Base-by-base conservation (phyloP, 1,140 invertebrate species). In the Drosophila mauritiana region DNA sequence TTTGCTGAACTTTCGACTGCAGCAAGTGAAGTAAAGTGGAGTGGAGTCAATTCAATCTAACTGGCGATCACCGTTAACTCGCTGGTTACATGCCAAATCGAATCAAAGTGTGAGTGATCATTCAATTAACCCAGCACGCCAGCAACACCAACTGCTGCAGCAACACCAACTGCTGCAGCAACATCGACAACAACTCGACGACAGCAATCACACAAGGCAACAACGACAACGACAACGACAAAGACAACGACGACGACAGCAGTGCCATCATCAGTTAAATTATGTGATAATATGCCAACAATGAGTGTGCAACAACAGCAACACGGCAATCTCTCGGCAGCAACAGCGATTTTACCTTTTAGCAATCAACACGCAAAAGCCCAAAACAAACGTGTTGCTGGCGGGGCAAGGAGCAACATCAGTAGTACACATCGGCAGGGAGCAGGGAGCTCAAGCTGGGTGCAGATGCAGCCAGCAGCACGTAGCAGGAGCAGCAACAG, bases 281-380 rank as follows among this genome's bases (percentile, higher is more conserved):
- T 89, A 88, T 88, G 83, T 88, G 83, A 88, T 88, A 88, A 88
- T 88, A 88, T 88, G 83, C 83, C 83, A 88, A 89, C 83, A 88
- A 88, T 88, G 83, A 88, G 83, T 86, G 82, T 86, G 83, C 82
- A 86, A 69, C 83, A 86, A 49, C 73, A 73, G 58, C 64, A 65
- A 40, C 65, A 64, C 3, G 27, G 4, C 49, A 54, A 25, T 49
- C 45, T n/a, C 25, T 20, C 46, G 27, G 46, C 52, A 48, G 43
- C 54, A 64, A 36, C 27, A 27, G 42, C 54, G 48, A 69, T 43
- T 56, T 63, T 63, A 63, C 72, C 78, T 77, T 64, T 72, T 55
- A 82, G 83, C 82, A 86, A 86, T 86, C 82, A 86, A 86, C 82
- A 86, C 82, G 82, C 82, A 88, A 88, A 82, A 88, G 83, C 65